A percentile compares a stretch with the other conserved stretches of the same genome.
phyloP scores from a whole-genome alignment of 2,113 vertebrate genomes.

The Datnioides undecimradiatus region DNA sequence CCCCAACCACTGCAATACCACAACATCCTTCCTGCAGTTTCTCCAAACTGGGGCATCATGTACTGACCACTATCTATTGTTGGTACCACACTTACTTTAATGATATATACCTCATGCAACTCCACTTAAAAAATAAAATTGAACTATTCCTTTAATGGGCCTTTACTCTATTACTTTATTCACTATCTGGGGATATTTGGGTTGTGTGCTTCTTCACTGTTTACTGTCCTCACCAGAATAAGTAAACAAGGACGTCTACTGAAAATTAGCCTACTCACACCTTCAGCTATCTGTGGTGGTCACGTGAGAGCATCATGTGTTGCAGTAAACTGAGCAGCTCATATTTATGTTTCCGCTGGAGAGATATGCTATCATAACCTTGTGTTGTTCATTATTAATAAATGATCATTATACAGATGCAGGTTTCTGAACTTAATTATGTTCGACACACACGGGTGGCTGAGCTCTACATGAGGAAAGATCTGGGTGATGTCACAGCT shows the following conservation, averaged over 20 bases:
- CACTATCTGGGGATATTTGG: neutral
- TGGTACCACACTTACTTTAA: no score
- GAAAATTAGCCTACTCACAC: neutral
- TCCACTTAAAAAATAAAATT: no score
- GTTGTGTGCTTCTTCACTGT: neutral
- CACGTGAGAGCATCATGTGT: neutral
- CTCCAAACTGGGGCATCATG: no score
- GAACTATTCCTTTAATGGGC: no score
- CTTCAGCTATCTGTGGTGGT: neutral
- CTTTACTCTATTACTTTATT: no score
- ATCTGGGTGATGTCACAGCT: conserved; percentile 31
- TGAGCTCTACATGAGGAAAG: neutral
- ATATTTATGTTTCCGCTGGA: no score
- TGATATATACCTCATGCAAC: no score
- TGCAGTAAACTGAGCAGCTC: neutral
- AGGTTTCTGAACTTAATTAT: conserved; percentile 10
- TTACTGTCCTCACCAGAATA: neutral
- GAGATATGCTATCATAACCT: no score
- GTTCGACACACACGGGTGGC: neutral
- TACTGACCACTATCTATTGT: no score
- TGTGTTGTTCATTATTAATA: neutral
- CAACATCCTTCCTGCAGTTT: no score
- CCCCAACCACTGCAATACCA: no score
- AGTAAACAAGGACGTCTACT: neutral
- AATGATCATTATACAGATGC: neutral